Percentiles rank a stretch among this genome's conserved stretches.
phyloP scores from a whole-genome alignment of 2,797 vertebrate genomes.

The Crax fasciolata region DNA sequence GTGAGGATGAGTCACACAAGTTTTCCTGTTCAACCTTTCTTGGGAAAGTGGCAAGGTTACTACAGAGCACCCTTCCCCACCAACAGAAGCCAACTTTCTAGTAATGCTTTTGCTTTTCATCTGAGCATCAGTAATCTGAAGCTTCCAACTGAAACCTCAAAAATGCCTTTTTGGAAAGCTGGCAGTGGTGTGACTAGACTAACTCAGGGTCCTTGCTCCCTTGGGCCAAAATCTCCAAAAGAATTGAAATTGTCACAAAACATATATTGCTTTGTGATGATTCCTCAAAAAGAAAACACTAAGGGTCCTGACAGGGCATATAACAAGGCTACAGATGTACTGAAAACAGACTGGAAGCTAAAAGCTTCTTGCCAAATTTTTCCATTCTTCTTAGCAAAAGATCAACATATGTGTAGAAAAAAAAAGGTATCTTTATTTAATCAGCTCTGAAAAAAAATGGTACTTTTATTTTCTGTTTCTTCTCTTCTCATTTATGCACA shows the following conservation, averaged over 20 bases:
- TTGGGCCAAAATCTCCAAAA: conserved; percentile 7
- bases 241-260: neutral
- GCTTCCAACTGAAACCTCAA: conserved; percentile 6
- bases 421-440: neutral
- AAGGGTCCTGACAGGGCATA: neutral
- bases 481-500: neutral
- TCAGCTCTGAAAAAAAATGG: neutral
- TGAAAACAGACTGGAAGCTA: conserved; percentile 8
- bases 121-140: neutral
- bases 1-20: neutral
- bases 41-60: neutral
- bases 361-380: neutral
- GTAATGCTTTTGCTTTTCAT: neutral
- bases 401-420: neutral
- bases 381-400: neutral
- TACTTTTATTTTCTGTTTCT: neutral
- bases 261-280: neutral
- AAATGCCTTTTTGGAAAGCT: conserved; percentile 29
- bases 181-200: neutral
- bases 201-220: neutral
- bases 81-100: neutral
- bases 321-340: neutral
- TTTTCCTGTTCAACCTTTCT: neutral
- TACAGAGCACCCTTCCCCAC: neutral
- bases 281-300: conserved; percentile 18